Evolutionary conservation across 2,113 vertebrate genomes (phyloP).

Genomic region (Calidris pugnax): DNA sequence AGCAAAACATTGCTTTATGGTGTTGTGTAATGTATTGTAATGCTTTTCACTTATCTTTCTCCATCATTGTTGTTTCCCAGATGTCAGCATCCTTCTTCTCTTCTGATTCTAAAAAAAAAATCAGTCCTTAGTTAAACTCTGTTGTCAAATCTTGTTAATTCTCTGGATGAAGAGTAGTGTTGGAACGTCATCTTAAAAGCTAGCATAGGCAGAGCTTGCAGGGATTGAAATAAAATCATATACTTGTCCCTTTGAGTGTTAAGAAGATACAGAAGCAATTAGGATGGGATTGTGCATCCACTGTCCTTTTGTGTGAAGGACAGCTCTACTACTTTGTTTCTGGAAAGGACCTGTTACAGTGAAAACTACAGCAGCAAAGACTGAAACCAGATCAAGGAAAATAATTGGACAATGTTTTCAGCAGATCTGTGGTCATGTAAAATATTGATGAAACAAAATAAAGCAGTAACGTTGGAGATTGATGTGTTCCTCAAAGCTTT

Average conservation of each 20-base stretch:
- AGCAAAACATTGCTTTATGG: neutral
- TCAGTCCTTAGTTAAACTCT: neutral
- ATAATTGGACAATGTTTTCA: neutral
- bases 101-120: neutral
- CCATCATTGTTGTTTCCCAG: neutral
- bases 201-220: neutral
- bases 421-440: neutral
- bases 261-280: neutral
- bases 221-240: neutral
- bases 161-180: neutral
- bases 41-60: neutral
- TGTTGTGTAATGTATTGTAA: neutral
- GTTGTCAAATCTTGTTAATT: neutral
- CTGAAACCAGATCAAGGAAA: neutral
- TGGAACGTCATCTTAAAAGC: neutral
- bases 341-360: neutral
- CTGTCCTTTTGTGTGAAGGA: neutral
- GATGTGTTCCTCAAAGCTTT: rapidly evolving
- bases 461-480: neutral
- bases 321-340: neutral
- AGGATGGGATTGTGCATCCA: rapidly evolving
- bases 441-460: neutral
- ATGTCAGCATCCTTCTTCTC: neutral
- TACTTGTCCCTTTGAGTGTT: neutral
- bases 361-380: neutral